A percentile compares a stretch with the other conserved stretches of the same genome.
phyloP scores from a whole-genome alignment of 2,797 vertebrate species.

The Emys orbicularis region DNA sequence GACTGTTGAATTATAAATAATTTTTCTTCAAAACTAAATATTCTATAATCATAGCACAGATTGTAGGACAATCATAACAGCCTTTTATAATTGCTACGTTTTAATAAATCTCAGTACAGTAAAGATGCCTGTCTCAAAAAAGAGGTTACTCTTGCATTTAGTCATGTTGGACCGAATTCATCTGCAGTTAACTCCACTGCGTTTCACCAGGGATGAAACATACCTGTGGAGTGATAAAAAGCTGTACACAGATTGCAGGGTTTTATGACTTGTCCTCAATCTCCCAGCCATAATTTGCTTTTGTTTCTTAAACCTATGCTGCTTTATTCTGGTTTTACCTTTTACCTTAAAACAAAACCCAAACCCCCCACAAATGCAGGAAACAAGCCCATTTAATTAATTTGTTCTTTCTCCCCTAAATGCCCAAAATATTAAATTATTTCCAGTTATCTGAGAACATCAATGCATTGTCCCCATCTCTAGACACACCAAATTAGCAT shows the following conservation, averaged over 20 bases:
- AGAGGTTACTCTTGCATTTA: background rate
- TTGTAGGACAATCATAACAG: background rate
- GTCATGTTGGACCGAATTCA: background rate
- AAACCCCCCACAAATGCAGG: background rate
- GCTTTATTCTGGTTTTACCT: background rate
- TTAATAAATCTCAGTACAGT: background rate
- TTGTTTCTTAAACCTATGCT: background rate
- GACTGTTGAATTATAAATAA: background rate
- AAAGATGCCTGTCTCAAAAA: background rate
- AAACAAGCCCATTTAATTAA: background rate
- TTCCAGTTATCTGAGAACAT: slow-evolving; percentile 54
- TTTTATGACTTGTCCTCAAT: background rate
- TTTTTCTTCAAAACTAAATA: rapidly evolving
- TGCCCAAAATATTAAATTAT: slow-evolving; percentile 23
- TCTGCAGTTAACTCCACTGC: background rate
- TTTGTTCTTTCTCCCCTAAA: background rate
- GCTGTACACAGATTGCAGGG: background rate
- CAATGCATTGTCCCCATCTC: slow-evolving; percentile 14
- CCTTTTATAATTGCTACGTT: background rate
- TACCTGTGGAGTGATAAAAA: background rate
- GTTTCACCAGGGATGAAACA: background rate
- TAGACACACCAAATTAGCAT: background rate
- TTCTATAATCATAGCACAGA: background rate
- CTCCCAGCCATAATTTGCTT: background rate
- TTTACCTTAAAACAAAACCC: background rate